Base-by-base conservation (phyloP, 2,797 vertebrate genomes). In the Benthosema pterotum region DNA sequence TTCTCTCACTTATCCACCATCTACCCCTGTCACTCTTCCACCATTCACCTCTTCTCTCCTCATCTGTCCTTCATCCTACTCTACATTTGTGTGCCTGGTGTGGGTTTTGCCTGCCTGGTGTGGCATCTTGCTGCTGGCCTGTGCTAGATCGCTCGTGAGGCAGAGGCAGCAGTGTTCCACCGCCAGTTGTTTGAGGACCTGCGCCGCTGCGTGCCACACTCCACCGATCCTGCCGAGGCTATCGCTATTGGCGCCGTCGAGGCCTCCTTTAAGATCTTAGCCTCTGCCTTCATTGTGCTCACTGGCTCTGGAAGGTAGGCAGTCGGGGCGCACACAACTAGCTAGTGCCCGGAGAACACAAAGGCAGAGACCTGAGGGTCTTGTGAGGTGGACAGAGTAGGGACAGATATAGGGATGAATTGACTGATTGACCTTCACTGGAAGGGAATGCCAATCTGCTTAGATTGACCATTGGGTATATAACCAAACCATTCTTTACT, bases 281-380 rank as follows among this genome's bases (percentile, higher is more conserved):
- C 97, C 64, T 87, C 94, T 71, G 95, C 94, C 67, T 87, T 99
- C 89, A 90, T 99, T 96, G 96, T 99, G 91, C 95, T 99, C 91
- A 98, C 97, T 15, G 95, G 96, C 85, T 96, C 96, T 5, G 98
- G 97, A 94, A 99, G 98, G 98, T 99, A 98, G 93, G 98, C 83
- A 70, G 85, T 77, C 53, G 56, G 11, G 11, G 25, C 47, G 11
- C 17, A 43, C 15, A 14, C 53, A 9, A 8, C 57, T 16, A 18
- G 64, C 57, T 5, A 57, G 50, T 57, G n/a, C 8, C 3, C 54
- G 42, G 58, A 71, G 18, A 53, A 67, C 51, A 42, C 42, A 14
- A 56, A 32, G 57, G 5, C 45, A 6, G 4, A 53, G 46, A 45
- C 17, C 62, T 52, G 0, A 58, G 47, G 28, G 60, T 11, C 69